Evolutionary conservation across 35 echinoderm and acorn worm genomes (phyloP), one percentile per base, ranked within the genome.

Genomic region (Apostichopus parvimensis): DNA sequence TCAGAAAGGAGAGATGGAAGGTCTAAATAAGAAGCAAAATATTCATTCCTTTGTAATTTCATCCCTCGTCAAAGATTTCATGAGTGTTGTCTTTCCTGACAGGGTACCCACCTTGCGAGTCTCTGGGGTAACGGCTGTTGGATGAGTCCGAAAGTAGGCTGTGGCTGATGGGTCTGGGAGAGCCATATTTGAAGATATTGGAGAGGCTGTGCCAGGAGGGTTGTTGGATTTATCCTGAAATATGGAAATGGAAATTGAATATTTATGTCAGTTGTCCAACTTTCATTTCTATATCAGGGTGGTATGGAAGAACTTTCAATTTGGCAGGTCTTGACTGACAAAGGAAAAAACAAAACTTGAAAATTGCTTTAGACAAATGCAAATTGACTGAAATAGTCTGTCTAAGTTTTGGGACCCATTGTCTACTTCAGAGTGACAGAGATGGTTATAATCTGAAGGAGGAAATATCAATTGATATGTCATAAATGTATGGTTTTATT

Each of bases 141-240:
- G 80, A 15, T 15, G 80, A 83, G n/a, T 83, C 55, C 17, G 80
- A 83, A 18, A 58, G 15, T 23, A 59, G 56, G 14, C 56, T 23
- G 15, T 17, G 53, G n/a, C n/a, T 84, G 81, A 84, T 5, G 53
- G 81, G 54, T 84, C 81, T 52, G 6, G 2, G 8, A 59, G 57
- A 58, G 53, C 17, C 81, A 17, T 84, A n/a, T 84, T 84, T 56
- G 81, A 59, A 56, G 81, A 84, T 6, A 20, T 84, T 22, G 6
- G 9, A 9, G 53, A 18, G 57, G 81, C n/a, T 57, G 81, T 23
- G 12, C 54, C 20, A 59, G 28, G 81, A 84, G 81, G 81, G 57
- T 22, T 84, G 21, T 22, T 84, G 18, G 55, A 9, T 84, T 59
- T 58, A 56, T 20, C 81, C 81, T 84, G 52, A 84, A 84, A 59